phyloP scores from a whole-genome alignment of 2,888 invertebrate species.

The Drosophila suboccidentalis region DNA sequence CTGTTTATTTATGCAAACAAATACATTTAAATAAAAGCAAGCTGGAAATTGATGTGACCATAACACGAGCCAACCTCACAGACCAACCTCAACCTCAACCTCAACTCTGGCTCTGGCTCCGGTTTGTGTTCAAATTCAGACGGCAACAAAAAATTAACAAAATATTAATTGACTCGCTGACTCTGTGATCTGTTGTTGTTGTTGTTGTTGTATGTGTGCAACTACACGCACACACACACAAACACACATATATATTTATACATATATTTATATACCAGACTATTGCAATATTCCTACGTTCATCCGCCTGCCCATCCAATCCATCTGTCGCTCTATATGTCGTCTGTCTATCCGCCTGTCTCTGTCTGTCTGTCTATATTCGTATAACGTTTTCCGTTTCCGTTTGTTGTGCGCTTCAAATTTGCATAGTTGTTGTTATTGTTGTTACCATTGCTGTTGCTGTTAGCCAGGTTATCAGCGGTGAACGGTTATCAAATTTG shows the following conservation, averaged over 20 bases:
- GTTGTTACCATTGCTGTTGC: conserved; percentile 1
- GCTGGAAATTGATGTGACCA: conserved; percentile 60
- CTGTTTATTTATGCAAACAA: conserved; percentile 73
- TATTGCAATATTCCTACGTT: conserved; percentile 5
- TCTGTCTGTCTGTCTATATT: conserved; percentile 13
- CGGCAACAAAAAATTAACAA: conserved; percentile 59
- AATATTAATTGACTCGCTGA: conserved; percentile 75
- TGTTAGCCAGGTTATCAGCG: conserved; percentile 38
- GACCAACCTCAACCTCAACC: conserved; percentile 18
- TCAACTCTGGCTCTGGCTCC: background rate
- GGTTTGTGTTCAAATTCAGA: conserved; percentile 17
- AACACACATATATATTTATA: background rate
- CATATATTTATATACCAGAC: background rate
- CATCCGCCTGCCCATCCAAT: conserved; percentile 24
- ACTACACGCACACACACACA: conserved; percentile 14
- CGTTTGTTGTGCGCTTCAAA: conserved; percentile 49
- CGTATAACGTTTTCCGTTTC: conserved; percentile 70
- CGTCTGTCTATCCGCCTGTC: conserved; percentile 14
- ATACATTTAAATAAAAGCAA: conserved; percentile 67
- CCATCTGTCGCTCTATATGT: conserved; percentile 13
- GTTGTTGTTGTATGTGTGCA: conserved; percentile 7
- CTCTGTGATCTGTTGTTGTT: conserved; percentile 49
- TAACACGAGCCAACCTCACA: conserved; percentile 58
- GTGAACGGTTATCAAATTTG: conserved; percentile 42
- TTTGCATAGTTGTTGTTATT: conserved; percentile 53